A percentile compares a stretch with the other conserved stretches of the same genome.
phyloP scores from a whole-genome alignment of 2,888 invertebrate species.

The Marasmarcha lunaedactyla region DNA sequence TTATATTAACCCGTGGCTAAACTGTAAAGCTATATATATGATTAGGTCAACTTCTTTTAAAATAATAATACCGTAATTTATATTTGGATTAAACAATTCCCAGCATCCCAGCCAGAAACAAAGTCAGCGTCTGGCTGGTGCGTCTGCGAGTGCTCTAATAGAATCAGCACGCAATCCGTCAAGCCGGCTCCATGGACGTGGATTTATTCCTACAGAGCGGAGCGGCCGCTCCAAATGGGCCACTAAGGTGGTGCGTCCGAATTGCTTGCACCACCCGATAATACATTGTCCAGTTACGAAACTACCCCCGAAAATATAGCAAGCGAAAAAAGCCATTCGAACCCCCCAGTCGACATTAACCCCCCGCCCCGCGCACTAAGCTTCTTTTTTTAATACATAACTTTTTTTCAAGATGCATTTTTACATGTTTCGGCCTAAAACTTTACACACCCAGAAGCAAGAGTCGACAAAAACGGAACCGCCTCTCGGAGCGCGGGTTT shows the following conservation, averaged over 20 bases:
- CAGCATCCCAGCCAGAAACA: too few species aligned
- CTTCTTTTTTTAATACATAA: constrained; percentile 71
- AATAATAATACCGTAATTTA: too few species aligned
- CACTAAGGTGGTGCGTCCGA: constrained; percentile 54
- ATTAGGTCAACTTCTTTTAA: too few species aligned
- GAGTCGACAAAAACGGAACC: constrained; percentile 49
- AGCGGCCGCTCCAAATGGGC: constrained; percentile 25
- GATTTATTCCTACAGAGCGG: neutral
- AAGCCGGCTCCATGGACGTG: too few species aligned
- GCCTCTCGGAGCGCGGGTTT: constrained; percentile 51
- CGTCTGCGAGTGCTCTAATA: constrained; percentile 20
- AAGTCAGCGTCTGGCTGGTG: too few species aligned
- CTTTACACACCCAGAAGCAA: constrained; percentile 65
- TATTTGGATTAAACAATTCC: too few species aligned
- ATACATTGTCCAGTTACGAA: constrained; percentile 65
- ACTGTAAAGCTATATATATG: too few species aligned
- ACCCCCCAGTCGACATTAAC: constrained; percentile 59
- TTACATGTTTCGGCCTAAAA: constrained; percentile 71
- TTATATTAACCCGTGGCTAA: too few species aligned
- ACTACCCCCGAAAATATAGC: constrained; percentile 63
- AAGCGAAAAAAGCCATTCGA: constrained; percentile 64
- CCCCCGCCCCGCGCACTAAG: constrained; percentile 65
- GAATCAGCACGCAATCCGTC: constrained; percentile 18
- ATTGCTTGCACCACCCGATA: constrained; percentile 45
- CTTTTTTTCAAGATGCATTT: constrained; percentile 72